phyloP scores from a whole-genome alignment of 2,797 vertebrate species.

The Limnodromus scolopaceus region DNA sequence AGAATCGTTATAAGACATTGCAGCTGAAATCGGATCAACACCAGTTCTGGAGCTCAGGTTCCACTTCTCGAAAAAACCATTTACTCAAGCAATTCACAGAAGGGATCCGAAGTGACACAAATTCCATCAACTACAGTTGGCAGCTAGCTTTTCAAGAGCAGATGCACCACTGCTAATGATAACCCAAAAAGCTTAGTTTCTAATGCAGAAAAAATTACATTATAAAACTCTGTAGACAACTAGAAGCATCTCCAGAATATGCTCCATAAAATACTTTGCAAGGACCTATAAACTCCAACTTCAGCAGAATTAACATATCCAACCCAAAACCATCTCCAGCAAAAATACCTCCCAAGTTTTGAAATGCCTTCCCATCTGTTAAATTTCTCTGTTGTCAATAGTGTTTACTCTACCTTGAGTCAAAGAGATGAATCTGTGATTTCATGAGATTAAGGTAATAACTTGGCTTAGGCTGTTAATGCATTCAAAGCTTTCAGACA shows the following conservation, averaged over 20 bases:
- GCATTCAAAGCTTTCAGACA: not conserved
- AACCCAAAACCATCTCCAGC: not conserved
- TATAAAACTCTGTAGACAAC: not conserved
- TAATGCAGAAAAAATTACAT: not conserved
- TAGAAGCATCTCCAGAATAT: not conserved
- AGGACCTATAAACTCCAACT: not conserved
- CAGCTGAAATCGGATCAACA: not conserved
- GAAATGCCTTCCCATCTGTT: not conserved
- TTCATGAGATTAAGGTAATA: not conserved
- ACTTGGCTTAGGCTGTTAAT: not conserved
- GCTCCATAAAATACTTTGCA: not conserved
- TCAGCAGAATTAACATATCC: not conserved
- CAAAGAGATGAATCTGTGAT: not conserved
- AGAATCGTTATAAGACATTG: not conserved
- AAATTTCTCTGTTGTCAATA: not conserved
- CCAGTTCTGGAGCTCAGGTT: not conserved
- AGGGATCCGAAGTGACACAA: not conserved
- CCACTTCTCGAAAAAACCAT: not conserved
- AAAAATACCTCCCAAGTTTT: not conserved
- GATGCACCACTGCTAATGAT: not conserved
- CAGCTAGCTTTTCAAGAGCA: constrained; percentile 2
- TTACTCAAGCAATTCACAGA: not conserved
- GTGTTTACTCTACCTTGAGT: not conserved
- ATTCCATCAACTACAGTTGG: not conserved
- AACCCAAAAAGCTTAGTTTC: not conserved